These are phyloP conservation scores for Stylophora pistillata DNA, from an alignment of 64 coral and sea anemone species.

Conservation along the genomic window DNA sequence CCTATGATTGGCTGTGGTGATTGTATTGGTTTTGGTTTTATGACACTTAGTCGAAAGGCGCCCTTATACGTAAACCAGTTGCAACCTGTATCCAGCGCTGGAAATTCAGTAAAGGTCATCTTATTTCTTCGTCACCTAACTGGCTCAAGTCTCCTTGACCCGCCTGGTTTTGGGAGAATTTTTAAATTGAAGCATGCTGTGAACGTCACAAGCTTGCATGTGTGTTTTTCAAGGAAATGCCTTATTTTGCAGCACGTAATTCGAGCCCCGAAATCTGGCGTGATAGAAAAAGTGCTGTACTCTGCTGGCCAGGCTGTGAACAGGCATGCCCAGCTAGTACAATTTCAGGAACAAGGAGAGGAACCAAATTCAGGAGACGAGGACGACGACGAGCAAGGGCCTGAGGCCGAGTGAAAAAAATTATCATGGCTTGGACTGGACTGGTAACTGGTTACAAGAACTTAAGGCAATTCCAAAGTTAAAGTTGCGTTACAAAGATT, in stretches of 20 bases:
- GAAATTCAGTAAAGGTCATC: too few relatives aligned
- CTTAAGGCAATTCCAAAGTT: not conserved
- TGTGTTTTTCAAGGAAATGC: not conserved
- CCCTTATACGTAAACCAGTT: too few relatives aligned
- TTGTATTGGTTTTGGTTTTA: too few relatives aligned
- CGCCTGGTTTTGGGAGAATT: too few relatives aligned
- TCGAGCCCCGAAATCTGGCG: constrained; percentile 82
- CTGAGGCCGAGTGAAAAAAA: constrained; percentile 47
- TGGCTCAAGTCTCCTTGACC: too few relatives aligned
- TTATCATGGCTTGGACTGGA: not conserved
- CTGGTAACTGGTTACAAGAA: not conserved
- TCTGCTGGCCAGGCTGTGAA: constrained; percentile 69
- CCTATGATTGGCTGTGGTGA: too few relatives aligned
- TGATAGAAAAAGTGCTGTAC: constrained; percentile 75
- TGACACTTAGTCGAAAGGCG: too few relatives aligned
- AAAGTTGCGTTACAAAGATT: not conserved
- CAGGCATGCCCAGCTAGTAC: constrained; percentile 75
- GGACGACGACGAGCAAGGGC: constrained; percentile 54
- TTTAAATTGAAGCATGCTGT: too few relatives aligned
- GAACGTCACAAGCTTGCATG: too few relatives aligned
- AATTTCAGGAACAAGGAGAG: constrained; percentile 47
- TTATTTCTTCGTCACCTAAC: too few relatives aligned
- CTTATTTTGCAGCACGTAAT: constrained; percentile 78
- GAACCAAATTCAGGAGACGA: constrained; percentile 2
- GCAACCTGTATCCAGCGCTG: too few relatives aligned